Base-by-base conservation (phyloP, 2,888 invertebrate species). In the Liopterus haemorrhoidalis region DNA sequence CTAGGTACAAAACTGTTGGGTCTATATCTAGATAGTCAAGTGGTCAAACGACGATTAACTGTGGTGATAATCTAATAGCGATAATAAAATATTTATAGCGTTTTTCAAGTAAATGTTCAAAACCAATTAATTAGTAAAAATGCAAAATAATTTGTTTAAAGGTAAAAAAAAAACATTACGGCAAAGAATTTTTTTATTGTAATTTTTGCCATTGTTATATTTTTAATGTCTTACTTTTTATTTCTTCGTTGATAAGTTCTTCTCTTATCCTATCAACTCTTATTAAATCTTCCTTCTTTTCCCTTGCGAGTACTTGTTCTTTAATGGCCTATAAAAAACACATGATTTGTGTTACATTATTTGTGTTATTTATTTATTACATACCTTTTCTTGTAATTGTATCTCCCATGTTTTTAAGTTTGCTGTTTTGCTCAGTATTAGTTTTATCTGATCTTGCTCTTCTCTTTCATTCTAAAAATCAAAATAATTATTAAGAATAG, bases 301-400 rank as follows among this genome's bases (percentile, higher is more conserved):
- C 11, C 12, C 15, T 20, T 21, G 35, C 27, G 8, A 33, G 12
- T 15, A 9, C 18, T 12, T 36, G 20, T 42, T 42, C 28, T 25
- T 28, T n/a, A 21, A 11, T 12, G 5, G 18, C 18, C 37, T 25
- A 37, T n/a, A 15, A 31, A 2, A 36, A 3, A 24, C 22, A n/a
- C 22, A 14, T 22, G 16, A 36, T 9, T 11, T 28, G n/a, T 11
- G 12, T 33, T 9, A 18, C 19, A 11, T 33, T 33, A 18, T n/a
- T n/a, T n/a, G 19, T 5, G 11, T 6, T 33, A 3, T 6, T n/a
- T 18, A 16, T 33, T 4, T 33, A 28, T 11, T 9, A n/a, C 19
- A n/a, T 42, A 42, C 42, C 42, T 42, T 35, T 28, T 28, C 36
- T 28, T 42, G 35, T 8, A 11, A 31, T 32, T 41, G 41, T 12